Base-by-base conservation (phyloP, 2,888 invertebrate species). In the Allolobophora icterica region DNA sequence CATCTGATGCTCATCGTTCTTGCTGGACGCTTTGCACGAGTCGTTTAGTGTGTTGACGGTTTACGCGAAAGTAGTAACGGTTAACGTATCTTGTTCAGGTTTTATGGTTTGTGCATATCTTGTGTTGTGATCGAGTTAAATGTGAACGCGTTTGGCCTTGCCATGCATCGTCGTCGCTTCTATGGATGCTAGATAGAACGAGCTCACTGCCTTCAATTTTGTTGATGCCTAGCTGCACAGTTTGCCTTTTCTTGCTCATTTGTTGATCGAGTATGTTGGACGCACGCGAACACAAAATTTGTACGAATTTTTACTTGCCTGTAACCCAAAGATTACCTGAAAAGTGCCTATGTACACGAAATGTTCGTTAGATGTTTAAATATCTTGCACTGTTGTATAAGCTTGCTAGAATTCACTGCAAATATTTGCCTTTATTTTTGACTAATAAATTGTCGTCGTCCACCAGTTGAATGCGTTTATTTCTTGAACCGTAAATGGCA, bases 51-150 rank as follows among this genome's bases (percentile, higher is more conserved):
- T 24, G 52, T 52, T 24, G 52, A 3, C 21, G 1, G 52, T 24
- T 71, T 13, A 8, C 5, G 30, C n/a, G 17, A 17, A 71, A 71
- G 30, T 71, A 71, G 11, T n/a, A 13, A 71, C 11, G n/a, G 71
- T 71, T 71, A 71, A 71, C n/a, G n/a, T n/a, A n/a, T 71, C 30
- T 71, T 71, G 71, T 71, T n/a, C 30, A 71, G 71, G 71, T 71
- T 71, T n/a, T 71, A 52, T 52, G 52, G 71, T 30, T 71, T 71
- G 71, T 71, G 71, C 71, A n/a, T n/a, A 71, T 71, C 71, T 71
- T 71, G 71, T 71, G 71, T 71, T 71, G n/a, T n/a, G 30, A 71
- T 71, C 30, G 71, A 71, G 71, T 71, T 71, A 71, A 71, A n/a
- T 71, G 71, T 71, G 71, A 71, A 71, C 30, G 71, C 71, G 71